Evolutionary conservation across 2,113 vertebrate species (phyloP).

Genomic region (Motacilla alba): DNA sequence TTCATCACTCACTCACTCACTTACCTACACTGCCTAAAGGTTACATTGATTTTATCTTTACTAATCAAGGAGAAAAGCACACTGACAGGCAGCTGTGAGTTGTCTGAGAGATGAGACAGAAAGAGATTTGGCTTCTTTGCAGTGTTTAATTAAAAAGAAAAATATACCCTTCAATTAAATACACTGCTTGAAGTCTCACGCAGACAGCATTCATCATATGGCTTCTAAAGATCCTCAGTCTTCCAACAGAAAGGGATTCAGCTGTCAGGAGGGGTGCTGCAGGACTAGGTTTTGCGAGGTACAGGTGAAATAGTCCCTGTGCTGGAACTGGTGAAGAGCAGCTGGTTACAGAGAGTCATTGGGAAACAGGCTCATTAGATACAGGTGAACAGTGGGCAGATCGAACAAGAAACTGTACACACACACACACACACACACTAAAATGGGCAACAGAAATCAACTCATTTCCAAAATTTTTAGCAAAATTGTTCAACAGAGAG

Average conservation of each 20-base stretch:
- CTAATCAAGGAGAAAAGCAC: neutral
- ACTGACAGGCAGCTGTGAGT: neutral
- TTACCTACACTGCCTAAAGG: neutral
- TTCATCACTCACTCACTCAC: neutral
- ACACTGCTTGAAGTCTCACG: neutral
- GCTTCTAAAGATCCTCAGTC: neutral
- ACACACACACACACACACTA: too few relatives aligned
- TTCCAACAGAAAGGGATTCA: neutral
- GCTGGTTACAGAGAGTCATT: neutral
- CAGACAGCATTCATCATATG: neutral
- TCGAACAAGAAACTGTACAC: neutral
- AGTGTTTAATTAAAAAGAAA: neutral
- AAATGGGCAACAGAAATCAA: neutral
- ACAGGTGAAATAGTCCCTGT: neutral
- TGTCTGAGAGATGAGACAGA: neutral
- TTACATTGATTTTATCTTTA: neutral
- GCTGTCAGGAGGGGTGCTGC: neutral
- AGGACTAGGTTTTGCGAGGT: neutral
- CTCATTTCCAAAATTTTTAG: neutral
- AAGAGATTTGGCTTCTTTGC: neutral
- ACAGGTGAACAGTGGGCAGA: neutral
- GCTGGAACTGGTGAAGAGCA: neutral
- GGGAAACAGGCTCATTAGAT: neutral
- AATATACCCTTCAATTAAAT: neutral
- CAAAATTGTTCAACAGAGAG: neutral